Conservation (phyloP, 2,888 invertebrate species). For the Mesoligia furuncula region DNA sequence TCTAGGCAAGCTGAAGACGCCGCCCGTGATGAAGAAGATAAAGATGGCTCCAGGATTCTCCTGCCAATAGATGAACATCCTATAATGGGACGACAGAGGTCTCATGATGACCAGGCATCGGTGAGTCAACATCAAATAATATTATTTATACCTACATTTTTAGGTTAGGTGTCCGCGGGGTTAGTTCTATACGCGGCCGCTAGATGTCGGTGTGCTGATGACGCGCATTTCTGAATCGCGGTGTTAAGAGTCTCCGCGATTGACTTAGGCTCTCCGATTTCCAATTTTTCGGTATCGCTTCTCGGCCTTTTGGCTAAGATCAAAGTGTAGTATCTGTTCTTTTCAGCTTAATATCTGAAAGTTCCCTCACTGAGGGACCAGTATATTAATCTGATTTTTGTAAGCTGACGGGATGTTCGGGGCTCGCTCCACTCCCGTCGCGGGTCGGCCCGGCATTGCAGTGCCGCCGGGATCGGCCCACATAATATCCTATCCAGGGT, state of each 20-base stretch:
- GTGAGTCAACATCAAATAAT: constrained; percentile 67
- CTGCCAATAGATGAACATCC: constrained; percentile 79
- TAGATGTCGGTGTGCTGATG: constrained; percentile 65
- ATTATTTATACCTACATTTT: background rate
- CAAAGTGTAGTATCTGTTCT: constrained; percentile 75
- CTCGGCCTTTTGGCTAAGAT: constrained; percentile 74
- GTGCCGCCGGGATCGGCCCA: constrained; percentile 1
- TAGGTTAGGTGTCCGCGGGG: constrained; percentile 17
- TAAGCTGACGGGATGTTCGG: constrained; percentile 68
- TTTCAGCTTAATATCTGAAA: constrained; percentile 71
- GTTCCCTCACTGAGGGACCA: constrained; percentile 65
- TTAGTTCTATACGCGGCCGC: constrained; percentile 11
- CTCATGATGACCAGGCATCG: constrained; percentile 86
- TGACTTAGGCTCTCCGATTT: constrained; percentile 28
- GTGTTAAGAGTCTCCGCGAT: constrained; percentile 59
- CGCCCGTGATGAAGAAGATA: constrained; percentile 84
- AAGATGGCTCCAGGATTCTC: constrained; percentile 79
- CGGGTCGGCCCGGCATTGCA: constrained; percentile 62
- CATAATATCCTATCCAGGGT: background rate
- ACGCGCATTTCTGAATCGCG: constrained; percentile 59
- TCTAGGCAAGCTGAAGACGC: constrained; percentile 87
- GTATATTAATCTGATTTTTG: constrained; percentile 67
- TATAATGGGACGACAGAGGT: constrained; percentile 75
- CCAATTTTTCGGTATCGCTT: constrained; percentile 59
- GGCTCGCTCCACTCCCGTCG: constrained; percentile 71